Evolutionary conservation across 1,140 invertebrate genomes (phyloP), one percentile per base, ranked within the genome.

Genomic region (Marisa cornuarietis): DNA sequence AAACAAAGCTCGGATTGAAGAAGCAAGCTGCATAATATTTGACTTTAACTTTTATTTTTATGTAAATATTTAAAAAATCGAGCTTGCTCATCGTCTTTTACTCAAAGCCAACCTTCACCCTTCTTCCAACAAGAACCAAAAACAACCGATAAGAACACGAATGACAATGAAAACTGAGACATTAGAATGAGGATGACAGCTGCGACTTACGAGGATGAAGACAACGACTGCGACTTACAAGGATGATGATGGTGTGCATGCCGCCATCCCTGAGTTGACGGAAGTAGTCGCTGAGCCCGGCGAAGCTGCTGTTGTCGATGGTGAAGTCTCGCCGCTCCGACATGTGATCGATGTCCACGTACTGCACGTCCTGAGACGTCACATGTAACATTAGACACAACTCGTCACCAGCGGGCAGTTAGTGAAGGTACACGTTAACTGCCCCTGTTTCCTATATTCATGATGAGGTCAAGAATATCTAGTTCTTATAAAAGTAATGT

Each of bases 311-410:
- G 49, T 91, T 88, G 87, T 96, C 94, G 82, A 95, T 94, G 0
- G 96, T 97, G 87, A 98, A 98, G 91, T 96, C 96, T 87, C 95
- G 96, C 71, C 92, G 92, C 71, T 94, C 93, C 20, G 94, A 91
- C 96, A 97, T 97, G 87, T 98, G 97, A 91, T 98, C 96, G 79
- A 98, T 93, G 91, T 97, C 96, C 85, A 96, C 96, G 95, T 96
- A 97, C 90, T 97, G 95, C 10, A 93, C 92, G 89, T 93, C 93
- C 92, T 92, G 76, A 3, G 26, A 79, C 20, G 69, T 24, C 42
- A 52, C 31, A 52, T 51, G 20, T 18, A 52, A 13, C 6, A 52
- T 31, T 49, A 73, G 0, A 16, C 0, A 20, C 69, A 31, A 18
- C 11, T 1, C 18, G n/a, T 18, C 10, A 20, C 69, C 5, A 26